Evolutionary conservation across 2,888 invertebrate species (phyloP).

Genomic region (Emesis castigata): DNA sequence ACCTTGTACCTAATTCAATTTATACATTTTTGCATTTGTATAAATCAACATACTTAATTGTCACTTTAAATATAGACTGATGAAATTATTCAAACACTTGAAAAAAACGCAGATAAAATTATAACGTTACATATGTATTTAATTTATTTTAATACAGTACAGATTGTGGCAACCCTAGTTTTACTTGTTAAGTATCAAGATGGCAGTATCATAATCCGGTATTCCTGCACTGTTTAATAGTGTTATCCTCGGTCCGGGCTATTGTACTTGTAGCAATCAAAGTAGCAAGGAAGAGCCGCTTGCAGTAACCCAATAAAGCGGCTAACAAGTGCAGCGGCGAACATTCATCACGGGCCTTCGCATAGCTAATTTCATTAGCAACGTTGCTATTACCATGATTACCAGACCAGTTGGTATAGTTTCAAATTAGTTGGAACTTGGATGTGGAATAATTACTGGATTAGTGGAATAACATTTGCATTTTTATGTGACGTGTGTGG

Average conservation of each 20-base stretch:
- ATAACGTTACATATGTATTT: too few relatives aligned
- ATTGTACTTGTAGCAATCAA: background rate
- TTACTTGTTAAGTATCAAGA: background rate
- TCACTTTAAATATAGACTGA: too few relatives aligned
- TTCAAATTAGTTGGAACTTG: constrained; percentile 7
- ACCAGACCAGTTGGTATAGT: constrained; percentile 11
- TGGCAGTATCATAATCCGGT: background rate
- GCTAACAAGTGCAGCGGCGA: background rate
- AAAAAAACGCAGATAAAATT: too few relatives aligned
- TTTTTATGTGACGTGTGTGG: background rate
- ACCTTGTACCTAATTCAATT: too few relatives aligned
- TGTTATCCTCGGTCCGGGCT: background rate
- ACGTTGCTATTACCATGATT: constrained; percentile 9
- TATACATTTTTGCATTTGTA: too few relatives aligned
- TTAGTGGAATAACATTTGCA: constrained; percentile 8
- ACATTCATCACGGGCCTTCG: constrained; percentile 4
- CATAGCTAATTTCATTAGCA: constrained; percentile 12
- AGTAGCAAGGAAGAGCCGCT: background rate
- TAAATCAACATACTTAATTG: too few relatives aligned
- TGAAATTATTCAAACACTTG: too few relatives aligned
- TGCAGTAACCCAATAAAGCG: background rate
- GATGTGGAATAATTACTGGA: constrained; percentile 6
- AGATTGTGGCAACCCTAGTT: background rate
- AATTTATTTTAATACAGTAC: too few relatives aligned
- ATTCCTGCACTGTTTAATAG: background rate